These are phyloP conservation scores for Pachydiplax longipennis DNA, from an alignment of 2,888 invertebrate species.

Conservation along the genomic window DNA sequence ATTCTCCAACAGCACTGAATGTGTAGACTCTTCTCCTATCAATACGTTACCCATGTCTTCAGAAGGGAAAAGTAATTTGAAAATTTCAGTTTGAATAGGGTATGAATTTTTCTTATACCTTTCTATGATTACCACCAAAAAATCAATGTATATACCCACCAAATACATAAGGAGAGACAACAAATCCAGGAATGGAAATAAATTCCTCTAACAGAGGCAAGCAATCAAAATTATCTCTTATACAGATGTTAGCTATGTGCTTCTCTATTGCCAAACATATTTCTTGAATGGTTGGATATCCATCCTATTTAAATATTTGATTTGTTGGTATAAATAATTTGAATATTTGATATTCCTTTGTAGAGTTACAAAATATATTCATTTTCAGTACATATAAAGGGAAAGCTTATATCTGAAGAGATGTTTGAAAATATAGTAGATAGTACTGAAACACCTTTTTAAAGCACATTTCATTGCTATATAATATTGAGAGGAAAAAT, in stretches of 20 bases:
- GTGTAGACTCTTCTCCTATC: slow-evolving; percentile 61
- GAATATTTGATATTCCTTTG: no score
- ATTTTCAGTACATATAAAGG: no score
- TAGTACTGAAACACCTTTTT: no score
- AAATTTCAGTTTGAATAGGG: not conserved
- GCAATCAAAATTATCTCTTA: slow-evolving; percentile 59
- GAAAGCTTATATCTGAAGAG: no score
- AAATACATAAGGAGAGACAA: not conserved
- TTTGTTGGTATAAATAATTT: no score
- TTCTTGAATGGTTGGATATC: slow-evolving; percentile 65
- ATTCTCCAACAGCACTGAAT: slow-evolving; percentile 63
- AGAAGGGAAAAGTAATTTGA: not conserved
- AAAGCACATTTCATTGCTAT: no score
- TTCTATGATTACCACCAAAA: not conserved
- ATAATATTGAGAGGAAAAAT: no score
- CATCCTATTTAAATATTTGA: slow-evolving; percentile 57
- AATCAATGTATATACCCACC: not conserved
- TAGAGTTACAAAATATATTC: no score
- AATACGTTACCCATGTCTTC: slow-evolving; percentile 66
- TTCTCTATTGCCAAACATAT: slow-evolving; percentile 70
- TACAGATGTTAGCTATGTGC: slow-evolving; percentile 61
- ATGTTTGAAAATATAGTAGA: no score
- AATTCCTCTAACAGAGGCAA: slow-evolving; percentile 53
- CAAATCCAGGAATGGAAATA: not conserved
- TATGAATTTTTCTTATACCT: not conserved